Base-by-base conservation (phyloP, 2,113 vertebrate species). In the Notarius quadriscutis region DNA sequence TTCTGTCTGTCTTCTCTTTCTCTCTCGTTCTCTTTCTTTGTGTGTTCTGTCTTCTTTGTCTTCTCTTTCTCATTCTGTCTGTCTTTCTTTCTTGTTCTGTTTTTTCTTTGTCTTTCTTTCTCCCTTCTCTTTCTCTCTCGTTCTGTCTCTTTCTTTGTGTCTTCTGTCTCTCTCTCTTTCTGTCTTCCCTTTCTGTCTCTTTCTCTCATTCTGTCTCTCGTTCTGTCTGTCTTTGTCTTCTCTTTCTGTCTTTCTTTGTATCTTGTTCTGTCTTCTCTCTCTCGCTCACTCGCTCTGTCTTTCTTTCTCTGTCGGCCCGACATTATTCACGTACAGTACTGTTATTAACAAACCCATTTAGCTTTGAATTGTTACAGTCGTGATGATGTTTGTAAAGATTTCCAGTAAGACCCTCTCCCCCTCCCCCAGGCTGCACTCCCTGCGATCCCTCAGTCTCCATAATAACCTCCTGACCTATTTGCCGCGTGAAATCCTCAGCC, bases 381-480 rank as follows among this genome's bases (percentile, higher is more conserved):
- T 69, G 30, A 30, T 3, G 9, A 71, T 41, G 41, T 41, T 12
- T 3, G 2, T 72, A 20, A 72, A 41, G 2, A 30, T 69, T 0
- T 72, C 17, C 8, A 72, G 9, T 69, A 30, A 69, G 34, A 41
- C 34, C 8, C 8, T 15, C 50, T 53, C 10, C 17, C 22, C 30
- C 12, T 41, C 25, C 79, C 53, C 71, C 80, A 99, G 98, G 93
- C 94, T 99, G 86, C 94, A 97, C 93, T 98, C 97, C 0, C 94
- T 99, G 93, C 97, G 97, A 48, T 99, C 98, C 22, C 95, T 99
- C 57, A 99, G 98, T 90, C 97, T 99, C 55, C 98, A 99, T 92
- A 99, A 99, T 93, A 99, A 99, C 93, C 92, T 99, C 89, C 95
- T 99, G 89, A 98, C 97, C 1, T 99, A 98, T 93, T 95, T 99